phyloP scores from a whole-genome alignment of 1,140 invertebrate genomes.

The Apolygus lucorum region DNA sequence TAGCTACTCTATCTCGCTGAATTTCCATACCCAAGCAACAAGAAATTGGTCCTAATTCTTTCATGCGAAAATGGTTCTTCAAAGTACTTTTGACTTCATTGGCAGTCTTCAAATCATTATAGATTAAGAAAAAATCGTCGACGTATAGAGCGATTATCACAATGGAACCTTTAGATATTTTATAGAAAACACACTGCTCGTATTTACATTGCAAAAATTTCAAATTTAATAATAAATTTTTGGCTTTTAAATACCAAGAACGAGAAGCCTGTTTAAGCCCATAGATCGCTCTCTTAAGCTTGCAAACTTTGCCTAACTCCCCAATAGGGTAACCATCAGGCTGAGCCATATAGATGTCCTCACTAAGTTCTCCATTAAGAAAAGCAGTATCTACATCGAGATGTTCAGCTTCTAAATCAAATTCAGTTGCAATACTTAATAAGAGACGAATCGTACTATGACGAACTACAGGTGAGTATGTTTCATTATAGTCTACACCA shows the following conservation, averaged over 20 bases:
- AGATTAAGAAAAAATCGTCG: background rate
- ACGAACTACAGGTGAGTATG: too few species aligned
- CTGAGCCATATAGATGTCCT: background rate
- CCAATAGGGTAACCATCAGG: background rate
- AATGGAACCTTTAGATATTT: background rate
- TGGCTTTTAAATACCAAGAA: background rate
- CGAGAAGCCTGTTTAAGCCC: background rate
- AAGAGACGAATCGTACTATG: background rate
- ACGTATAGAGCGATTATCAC: background rate
- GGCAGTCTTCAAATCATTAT: background rate
- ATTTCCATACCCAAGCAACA: background rate
- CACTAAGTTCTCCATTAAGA: background rate
- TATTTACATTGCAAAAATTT: background rate
- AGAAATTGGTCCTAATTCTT: background rate
- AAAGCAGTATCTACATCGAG: background rate
- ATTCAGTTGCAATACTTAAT: background rate
- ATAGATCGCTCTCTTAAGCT: background rate
- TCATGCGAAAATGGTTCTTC: background rate
- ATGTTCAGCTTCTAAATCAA: background rate
- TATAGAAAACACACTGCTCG: background rate
- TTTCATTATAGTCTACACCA: too few species aligned
- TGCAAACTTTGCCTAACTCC: background rate
- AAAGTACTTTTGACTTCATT: background rate
- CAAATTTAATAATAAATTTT: background rate
- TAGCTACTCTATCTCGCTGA: background rate